phyloP scores from a whole-genome alignment of 2,888 invertebrate species.

The Pandemis cinnamomeana region DNA sequence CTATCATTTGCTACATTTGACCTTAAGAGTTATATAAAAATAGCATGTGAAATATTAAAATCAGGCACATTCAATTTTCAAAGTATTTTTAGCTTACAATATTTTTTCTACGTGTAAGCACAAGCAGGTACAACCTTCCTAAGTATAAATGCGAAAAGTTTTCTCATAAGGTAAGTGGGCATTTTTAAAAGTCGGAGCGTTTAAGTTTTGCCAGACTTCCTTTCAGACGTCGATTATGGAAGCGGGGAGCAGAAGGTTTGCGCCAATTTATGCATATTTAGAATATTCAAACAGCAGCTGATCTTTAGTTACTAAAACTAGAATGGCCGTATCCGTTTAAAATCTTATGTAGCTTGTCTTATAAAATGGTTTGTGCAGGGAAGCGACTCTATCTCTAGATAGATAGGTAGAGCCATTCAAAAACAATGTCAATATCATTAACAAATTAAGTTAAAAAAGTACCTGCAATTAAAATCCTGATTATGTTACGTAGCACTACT shows the following conservation, averaged over 20 bases:
- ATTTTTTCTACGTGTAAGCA: conserved; percentile 18
- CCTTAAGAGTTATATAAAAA: too few relatives aligned
- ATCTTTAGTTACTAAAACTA: background rate
- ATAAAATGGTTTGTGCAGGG: background rate
- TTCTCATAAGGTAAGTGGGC: conserved; percentile 65
- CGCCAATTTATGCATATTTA: conserved; percentile 29
- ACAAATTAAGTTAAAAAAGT: too few relatives aligned
- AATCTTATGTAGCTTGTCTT: background rate
- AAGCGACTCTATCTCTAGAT: too few relatives aligned
- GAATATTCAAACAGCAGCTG: conserved; percentile 4
- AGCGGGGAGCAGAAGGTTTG: background rate
- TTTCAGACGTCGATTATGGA: conserved; percentile 37
- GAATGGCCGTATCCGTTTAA: background rate
- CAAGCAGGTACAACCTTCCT: conserved; percentile 27
- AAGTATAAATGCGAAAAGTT: conserved; percentile 57
- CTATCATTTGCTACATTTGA: too few relatives aligned
- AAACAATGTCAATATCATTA: too few relatives aligned
- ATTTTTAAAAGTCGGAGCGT: conserved; percentile 47
- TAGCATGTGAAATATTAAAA: too few relatives aligned
- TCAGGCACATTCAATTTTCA: too few relatives aligned
- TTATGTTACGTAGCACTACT: too few relatives aligned
- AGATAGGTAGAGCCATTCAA: too few relatives aligned
- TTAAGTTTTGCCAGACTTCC: conserved; percentile 39
- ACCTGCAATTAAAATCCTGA: too few relatives aligned
- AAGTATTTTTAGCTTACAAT: background rate